Conservation (phyloP, 2,113 vertebrate species). For the Diadophis punctatus region DNA sequence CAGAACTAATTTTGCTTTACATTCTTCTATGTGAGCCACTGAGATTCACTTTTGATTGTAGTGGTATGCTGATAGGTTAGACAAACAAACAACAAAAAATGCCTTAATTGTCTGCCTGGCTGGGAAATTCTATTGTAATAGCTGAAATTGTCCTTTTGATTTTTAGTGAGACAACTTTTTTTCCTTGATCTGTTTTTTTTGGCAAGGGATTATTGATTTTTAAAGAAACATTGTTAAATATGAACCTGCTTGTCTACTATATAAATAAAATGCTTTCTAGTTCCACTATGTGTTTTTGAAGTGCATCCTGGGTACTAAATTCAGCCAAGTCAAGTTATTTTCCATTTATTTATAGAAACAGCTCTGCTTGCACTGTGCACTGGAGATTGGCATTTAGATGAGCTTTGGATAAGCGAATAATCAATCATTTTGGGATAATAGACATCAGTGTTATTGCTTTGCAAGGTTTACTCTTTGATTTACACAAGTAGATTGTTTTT, state of each 20-base stretch:
- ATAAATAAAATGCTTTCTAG: neutral
- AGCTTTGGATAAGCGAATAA: conserved; percentile 44
- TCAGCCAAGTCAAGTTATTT: conserved; percentile 20
- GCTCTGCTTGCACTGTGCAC: conserved; percentile 20
- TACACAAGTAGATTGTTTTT: conserved; percentile 53
- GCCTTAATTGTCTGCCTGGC: neutral
- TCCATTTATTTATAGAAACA: conserved; percentile 47
- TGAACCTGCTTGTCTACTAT: neutral
- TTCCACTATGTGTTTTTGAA: neutral
- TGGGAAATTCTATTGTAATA: neutral
- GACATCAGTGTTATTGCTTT: conserved; percentile 59
- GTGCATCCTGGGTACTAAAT: conserved; percentile 1
- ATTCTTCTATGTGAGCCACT: neutral
- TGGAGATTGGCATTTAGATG: conserved; percentile 38
- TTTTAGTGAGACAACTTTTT: neutral
- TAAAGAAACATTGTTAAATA: neutral
- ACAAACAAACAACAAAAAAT: neutral
- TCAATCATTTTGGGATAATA: conserved; percentile 54
- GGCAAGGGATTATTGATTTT: neutral
- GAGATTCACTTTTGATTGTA: neutral
- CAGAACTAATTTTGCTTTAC: neutral
- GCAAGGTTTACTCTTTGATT: conserved; percentile 60
- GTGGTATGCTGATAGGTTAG: neutral
- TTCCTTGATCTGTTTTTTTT: neutral
- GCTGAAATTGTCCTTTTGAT: neutral